Conservation (phyloP, 64 coral and sea anemone species). For the Acropora tenuis region DNA sequence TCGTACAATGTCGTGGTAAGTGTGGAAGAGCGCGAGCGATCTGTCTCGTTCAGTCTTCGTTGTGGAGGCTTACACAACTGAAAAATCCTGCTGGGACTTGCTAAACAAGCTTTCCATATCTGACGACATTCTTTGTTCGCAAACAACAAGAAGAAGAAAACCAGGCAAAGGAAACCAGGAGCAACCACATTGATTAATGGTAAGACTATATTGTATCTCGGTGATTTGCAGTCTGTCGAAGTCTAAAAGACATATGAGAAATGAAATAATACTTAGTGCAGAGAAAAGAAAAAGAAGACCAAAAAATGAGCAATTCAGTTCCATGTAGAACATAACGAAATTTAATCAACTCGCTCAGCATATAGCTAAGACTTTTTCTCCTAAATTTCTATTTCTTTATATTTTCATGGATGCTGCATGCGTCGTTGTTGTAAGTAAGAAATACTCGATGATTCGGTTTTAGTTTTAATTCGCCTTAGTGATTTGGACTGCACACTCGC, state of each 20-base stretch:
- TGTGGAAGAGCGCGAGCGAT: constrained; percentile 67
- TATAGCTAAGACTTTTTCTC: no score
- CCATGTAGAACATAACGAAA: no score
- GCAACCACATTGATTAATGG: constrained; percentile 63
- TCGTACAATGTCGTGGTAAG: constrained; percentile 54
- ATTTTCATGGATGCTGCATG: no score
- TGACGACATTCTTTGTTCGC: constrained; percentile 94
- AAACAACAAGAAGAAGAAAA: constrained; percentile 87
- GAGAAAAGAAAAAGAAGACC: no score
- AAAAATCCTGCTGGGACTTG: constrained; percentile 12
- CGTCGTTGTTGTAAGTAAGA: no score
- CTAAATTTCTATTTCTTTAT: no score
- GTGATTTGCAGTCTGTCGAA: constrained; percentile 55
- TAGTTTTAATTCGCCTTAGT: no score
- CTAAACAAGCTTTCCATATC: constrained; percentile 71
- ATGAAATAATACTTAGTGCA: background rate
- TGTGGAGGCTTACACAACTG: background rate
- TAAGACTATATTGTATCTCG: constrained; percentile 37
- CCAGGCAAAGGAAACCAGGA: constrained; percentile 81
- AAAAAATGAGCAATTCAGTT: no score
- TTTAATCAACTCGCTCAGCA: no score
- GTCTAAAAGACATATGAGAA: background rate
- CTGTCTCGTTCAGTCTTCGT: background rate
- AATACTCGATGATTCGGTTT: no score
- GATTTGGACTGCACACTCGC: no score